Conservation (phyloP, 1,140 invertebrate genomes). For the Ridgeia piscesae region DNA sequence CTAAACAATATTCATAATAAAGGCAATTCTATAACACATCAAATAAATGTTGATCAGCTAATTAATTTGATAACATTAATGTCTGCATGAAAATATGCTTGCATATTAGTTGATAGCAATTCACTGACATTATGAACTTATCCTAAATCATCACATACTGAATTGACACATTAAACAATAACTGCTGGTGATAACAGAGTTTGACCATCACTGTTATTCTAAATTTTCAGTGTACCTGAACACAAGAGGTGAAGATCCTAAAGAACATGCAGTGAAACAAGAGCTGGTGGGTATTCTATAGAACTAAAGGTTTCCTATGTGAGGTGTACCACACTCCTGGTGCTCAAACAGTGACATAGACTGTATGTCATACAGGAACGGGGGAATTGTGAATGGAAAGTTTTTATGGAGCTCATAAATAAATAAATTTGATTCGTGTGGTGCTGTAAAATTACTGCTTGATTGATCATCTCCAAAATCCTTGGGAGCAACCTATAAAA, state of each 20-base stretch:
- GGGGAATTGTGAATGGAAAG: no score
- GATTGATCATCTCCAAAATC: no score
- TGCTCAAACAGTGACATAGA: no score
- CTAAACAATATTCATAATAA: no score
- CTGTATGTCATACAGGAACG: no score
- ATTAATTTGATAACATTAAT: neutral
- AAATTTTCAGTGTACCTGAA: conserved; percentile 55
- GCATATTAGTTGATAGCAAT: neutral
- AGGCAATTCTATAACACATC: neutral
- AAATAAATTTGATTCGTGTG: no score
- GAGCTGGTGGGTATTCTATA: conserved; percentile 43
- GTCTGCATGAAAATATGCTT: neutral
- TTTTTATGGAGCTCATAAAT: no score
- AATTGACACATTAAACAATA: neutral
- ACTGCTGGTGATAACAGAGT: neutral
- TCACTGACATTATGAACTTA: neutral
- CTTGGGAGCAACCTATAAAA: no score
- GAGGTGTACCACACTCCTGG: no score
- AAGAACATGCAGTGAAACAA: conserved; percentile 50
- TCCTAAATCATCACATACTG: neutral
- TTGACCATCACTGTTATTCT: neutral
- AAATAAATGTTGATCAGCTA: neutral
- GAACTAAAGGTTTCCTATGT: no score
- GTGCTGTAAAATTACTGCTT: no score
- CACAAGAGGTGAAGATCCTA: conserved; percentile 49